phyloP scores from a whole-genome alignment of 2,113 vertebrate species.

The Leucopsar rothschildi region DNA sequence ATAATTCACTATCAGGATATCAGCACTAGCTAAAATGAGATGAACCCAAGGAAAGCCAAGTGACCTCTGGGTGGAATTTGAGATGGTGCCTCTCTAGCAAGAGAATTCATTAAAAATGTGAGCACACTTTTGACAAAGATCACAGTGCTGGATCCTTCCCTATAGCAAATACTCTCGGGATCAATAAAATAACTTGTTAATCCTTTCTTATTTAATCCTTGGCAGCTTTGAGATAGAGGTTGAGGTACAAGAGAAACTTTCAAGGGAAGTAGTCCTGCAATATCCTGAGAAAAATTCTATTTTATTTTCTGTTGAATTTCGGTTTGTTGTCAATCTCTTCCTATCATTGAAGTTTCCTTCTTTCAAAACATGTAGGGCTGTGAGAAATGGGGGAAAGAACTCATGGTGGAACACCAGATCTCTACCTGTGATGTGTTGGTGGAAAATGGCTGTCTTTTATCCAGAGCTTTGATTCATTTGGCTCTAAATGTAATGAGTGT shows the following conservation, averaged over 20 bases:
- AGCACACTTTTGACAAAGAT: background rate
- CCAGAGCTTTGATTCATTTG: background rate
- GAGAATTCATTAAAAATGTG: background rate
- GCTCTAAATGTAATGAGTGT: background rate
- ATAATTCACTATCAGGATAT: background rate
- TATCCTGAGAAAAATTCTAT: background rate
- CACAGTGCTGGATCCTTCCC: background rate
- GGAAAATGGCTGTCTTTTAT: background rate
- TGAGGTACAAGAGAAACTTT: background rate
- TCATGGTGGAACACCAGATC: background rate
- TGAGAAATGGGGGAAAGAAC: background rate
- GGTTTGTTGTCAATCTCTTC: rapidly evolving
- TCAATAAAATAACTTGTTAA: background rate
- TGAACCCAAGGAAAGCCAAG: background rate
- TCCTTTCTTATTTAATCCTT: background rate
- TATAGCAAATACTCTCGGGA: background rate
- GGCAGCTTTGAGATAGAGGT: background rate
- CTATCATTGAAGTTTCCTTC: background rate
- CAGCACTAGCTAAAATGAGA: background rate
- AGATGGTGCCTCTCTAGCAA: background rate
- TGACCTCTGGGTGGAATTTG: background rate
- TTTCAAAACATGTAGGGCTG: background rate
- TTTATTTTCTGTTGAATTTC: background rate
- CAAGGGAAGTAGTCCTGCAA: background rate
- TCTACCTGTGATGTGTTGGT: background rate